Conservation (phyloP, 2,888 invertebrate species). For the Ophion slaviceki region DNA sequence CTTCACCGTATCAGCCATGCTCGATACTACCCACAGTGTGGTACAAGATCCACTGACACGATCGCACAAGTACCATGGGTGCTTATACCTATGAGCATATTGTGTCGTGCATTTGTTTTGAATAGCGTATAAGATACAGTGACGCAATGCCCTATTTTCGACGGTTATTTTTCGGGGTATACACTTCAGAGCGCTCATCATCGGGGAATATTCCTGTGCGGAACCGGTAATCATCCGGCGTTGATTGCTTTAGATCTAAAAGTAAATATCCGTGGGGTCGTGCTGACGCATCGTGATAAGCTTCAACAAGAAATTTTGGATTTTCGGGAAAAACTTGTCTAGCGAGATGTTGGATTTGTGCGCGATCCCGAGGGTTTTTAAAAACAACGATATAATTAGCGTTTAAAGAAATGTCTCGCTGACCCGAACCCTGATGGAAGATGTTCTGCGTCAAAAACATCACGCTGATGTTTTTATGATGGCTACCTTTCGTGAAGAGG, state of each 20-base stretch:
- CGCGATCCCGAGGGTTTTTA: constrained; percentile 62
- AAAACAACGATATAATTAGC: constrained; percentile 61
- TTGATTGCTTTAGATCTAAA: constrained; percentile 33
- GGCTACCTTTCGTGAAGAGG: constrained; percentile 17
- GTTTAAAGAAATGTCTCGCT: constrained; percentile 60
- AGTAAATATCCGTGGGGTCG: constrained; percentile 53
- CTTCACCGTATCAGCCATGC: not conserved
- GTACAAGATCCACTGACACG: no score
- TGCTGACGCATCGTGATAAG: not conserved
- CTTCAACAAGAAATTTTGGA: constrained; percentile 62
- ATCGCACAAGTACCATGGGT: no score
- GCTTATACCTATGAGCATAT: no score
- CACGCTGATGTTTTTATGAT: constrained; percentile 27
- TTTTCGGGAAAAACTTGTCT: constrained; percentile 62
- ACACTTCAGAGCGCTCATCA: not conserved
- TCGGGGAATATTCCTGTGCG: constrained; percentile 32
- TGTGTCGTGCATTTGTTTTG: no score
- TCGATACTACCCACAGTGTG: no score
- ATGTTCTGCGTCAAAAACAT: constrained; percentile 4
- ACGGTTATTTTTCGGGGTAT: no score
- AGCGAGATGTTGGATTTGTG: constrained; percentile 59
- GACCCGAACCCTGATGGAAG: not conserved
- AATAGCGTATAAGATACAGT: no score
- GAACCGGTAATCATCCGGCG: constrained; percentile 23
- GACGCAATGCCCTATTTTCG: no score